A percentile compares a stretch with the other conserved stretches of the same genome.
These are phyloP conservation scores for Coendou prehensilis DNA, from an alignment of 2,797 vertebrate species.

Conservation along the genomic window DNA sequence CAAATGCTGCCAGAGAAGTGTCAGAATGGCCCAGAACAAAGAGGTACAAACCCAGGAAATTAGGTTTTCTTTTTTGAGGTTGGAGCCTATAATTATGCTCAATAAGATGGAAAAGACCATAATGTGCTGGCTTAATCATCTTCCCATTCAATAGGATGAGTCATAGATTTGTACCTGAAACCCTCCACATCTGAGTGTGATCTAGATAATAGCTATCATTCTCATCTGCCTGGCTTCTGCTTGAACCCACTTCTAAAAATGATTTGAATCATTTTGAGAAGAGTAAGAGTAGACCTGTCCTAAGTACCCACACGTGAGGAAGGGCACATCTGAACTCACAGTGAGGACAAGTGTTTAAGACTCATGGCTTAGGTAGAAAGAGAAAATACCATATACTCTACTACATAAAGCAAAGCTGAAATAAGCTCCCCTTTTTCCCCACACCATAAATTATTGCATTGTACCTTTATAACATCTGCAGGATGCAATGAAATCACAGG, in stretches of 20 bases:
- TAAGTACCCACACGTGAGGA: background rate
- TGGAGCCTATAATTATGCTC: slow-evolving; percentile 28
- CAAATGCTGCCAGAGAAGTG: slow-evolving; percentile 1
- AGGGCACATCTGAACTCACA: background rate
- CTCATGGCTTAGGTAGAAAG: background rate
- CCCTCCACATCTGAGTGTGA: background rate
- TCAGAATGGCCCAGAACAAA: slow-evolving; percentile 70
- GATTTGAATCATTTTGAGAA: slow-evolving; percentile 60
- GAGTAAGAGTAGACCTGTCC: slow-evolving; percentile 22
- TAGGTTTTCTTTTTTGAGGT: background rate
- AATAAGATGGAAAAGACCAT: slow-evolving; percentile 16
- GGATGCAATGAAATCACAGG: background rate
- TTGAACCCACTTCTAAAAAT: slow-evolving; percentile 56
- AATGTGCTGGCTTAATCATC: slow-evolving; percentile 48
- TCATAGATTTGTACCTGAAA: slow-evolving; percentile 63
- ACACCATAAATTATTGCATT: background rate
- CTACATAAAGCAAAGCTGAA: background rate
- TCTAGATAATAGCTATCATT: slow-evolving; percentile 25
- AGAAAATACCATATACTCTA: background rate
- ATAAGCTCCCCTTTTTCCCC: background rate
- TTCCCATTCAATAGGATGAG: slow-evolving; percentile 58
- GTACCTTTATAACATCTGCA: background rate
- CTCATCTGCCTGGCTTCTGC: slow-evolving; percentile 43
- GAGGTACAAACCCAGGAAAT: slow-evolving; percentile 67
- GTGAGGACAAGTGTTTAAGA: background rate